Base-by-base conservation (phyloP, 2,888 invertebrate species). In the Lasioglossum malachurum region DNA sequence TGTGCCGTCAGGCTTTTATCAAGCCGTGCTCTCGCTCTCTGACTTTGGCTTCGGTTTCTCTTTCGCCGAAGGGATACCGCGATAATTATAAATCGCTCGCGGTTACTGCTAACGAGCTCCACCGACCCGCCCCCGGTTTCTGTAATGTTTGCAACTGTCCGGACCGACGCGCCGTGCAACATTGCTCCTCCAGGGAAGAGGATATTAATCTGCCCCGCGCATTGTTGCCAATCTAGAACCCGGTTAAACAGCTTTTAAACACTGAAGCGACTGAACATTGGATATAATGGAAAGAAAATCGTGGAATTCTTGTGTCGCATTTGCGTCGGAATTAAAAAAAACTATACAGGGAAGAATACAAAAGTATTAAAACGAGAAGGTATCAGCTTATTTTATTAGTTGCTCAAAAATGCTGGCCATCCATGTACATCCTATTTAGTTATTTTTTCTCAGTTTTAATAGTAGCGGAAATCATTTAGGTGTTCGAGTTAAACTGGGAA, bases 31-130 rank as follows among this genome's bases (percentile, higher is more conserved):
- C 27, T 16, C 19, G 2, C 14, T 41, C 35, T 57, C 12, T 31
- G 46, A 60, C 23, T 44, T 44, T 35, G 16, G 41, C 19, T 23
- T 49, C 71, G 5, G 75, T 75, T 10, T 46, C 67, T 69, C 78
- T 60, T 41, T 71, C 69, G 19, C 69, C 67, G 69, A 71, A 85
- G 57, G 49, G 41, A 27, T 38, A 57, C 38, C 71, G 73, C 87
- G 86, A 86, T 87, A 87, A 87, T 87, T 87, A 87, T 87, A 87
- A 87, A 83, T 87, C 86, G 87, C 60, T 80, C 73, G 74, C 81
- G 84, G 78, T 82, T 74, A 74, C 81, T 60, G 86, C 82, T 87
- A 87, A 87, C 87, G 78, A 87, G 87, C 87, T 77, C 27, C 82
- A 69, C 80, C 82, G 86, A 35, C 23, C 71, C 74, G 77, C 82